Base-by-base conservation (phyloP, 2,888 invertebrate species). In the Diaphora mendica region DNA sequence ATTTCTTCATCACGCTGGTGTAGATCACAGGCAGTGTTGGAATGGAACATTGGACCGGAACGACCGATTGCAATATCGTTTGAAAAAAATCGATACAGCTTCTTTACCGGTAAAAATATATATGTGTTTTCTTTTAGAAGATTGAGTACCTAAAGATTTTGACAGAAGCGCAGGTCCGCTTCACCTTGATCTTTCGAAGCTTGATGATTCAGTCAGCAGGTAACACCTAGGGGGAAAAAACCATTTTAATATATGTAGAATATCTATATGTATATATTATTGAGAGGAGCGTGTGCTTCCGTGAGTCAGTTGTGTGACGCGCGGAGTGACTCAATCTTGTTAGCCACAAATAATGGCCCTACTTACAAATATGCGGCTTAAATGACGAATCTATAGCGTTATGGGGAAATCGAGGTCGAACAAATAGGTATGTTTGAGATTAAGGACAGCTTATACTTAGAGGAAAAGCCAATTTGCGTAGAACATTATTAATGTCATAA, bases 11-110 rank as follows among this genome's bases (percentile, higher is more conserved):
- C 88, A 85, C 82, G 78, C 79, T 82, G 64, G 82, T 82, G 93
- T 91, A 89, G 91, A 93, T 94, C 93, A 93, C 93, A 92, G 93
- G 93, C 93, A 92, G 92, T 92, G 90, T 84, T 91, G 93, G 93
- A 93, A 93, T 92, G 92, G 90, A 85, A 85, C 81, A 84, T 86
- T 85, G 87, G 87, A 85, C 86, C 82, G 85, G 84, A 86, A 78
- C 69, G 84, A 82, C 30, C 33, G 77, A 71, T 77, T 71, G 65
- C 51, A 68, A 48, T 66, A 55, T 55, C 68, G 70, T 74, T 70
- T 62, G 65, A 76, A 79, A 71, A 79, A 68, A 76, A 77, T 78
- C 70, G 70, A 70, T 64, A 66, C 75, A 55, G 68, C 42, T 62
- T 72, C 72, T 72, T 70, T 55, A 15, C 33, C 35, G 64, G 62